A percentile compares a stretch with the other conserved stretches of the same genome.
Evolutionary conservation across 2,113 vertebrate genomes (phyloP).

Genomic region (Sylvia atricapilla): DNA sequence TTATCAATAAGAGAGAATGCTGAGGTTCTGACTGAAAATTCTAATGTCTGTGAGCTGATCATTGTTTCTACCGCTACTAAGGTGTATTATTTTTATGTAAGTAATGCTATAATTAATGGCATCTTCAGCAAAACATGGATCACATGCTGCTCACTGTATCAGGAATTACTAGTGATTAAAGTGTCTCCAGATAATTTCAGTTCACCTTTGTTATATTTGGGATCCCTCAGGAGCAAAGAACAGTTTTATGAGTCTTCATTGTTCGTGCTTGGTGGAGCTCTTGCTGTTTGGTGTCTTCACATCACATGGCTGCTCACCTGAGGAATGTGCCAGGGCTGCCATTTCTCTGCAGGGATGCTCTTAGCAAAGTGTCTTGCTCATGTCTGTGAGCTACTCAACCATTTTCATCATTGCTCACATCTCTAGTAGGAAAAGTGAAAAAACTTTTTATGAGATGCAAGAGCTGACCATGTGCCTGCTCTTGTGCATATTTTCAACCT

Average conservation of each 20-base stretch:
- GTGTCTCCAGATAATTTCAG: not conserved
- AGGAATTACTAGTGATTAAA: not conserved
- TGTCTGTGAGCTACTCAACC: not conserved
- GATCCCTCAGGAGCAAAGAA: not conserved
- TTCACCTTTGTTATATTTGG: not conserved
- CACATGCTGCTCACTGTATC: not conserved
- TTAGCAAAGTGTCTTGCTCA: not conserved
- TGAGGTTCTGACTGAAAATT: not conserved
- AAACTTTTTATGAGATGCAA: not conserved
- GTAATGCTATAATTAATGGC: not conserved
- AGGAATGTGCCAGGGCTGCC: not conserved
- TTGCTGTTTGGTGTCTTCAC: not conserved
- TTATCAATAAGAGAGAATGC: not conserved
- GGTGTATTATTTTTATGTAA: not conserved
- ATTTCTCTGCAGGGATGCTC: not conserved
- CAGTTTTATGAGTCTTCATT: not conserved
- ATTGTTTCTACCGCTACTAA: not conserved
- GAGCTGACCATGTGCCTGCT: not conserved
- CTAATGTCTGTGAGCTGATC: not conserved
- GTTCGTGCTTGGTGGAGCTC: not conserved
- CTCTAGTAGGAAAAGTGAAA: not conserved
- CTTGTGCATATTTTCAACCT: not conserved
- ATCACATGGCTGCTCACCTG: not conserved
- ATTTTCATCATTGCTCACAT: not conserved
- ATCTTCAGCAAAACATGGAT: not conserved